Evolutionary conservation across 2,888 invertebrate species (phyloP).

Genomic region (Microctonus brassicae): DNA sequence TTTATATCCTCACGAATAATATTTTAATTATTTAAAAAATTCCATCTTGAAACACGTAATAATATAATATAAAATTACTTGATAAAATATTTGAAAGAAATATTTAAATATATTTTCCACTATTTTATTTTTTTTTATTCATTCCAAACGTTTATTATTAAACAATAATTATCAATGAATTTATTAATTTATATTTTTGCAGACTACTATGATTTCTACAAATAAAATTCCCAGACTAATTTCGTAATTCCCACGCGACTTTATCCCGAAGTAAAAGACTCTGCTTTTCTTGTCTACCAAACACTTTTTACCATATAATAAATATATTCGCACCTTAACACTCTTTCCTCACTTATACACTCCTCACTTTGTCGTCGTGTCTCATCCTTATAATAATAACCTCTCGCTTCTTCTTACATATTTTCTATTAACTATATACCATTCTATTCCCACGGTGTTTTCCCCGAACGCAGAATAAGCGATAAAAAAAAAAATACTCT

Average conservation of each 20-base stretch:
- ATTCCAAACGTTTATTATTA: no score
- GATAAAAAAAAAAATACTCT: conserved; percentile 38
- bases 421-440: conserved; percentile 25
- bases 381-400: no score
- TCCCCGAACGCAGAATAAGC: conserved; percentile 21
- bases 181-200: no score
- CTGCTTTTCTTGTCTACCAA: background rate
- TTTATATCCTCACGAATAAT: background rate
- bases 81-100: no score
- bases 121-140: background rate
- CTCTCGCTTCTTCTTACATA: no score
- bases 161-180: no score
- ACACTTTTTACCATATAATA: background rate
- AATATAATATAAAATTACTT: no score
- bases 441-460: conserved; percentile 40
- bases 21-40: no score
- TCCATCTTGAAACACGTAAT: no score
- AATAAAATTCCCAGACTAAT: conserved; percentile 9
- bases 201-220: background rate
- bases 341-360: conserved; percentile 8
- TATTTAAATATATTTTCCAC: background rate
- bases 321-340: conserved; percentile 11
- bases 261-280: conserved; percentile 16
- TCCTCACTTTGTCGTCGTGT: conserved; percentile 6
- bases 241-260: conserved; percentile 37